Evolutionary conservation across 30 jellyfish, hydroid and myxozoan species (phyloP), one percentile per base, ranked within the genome.

Genomic region (Sanderia malayensis): DNA sequence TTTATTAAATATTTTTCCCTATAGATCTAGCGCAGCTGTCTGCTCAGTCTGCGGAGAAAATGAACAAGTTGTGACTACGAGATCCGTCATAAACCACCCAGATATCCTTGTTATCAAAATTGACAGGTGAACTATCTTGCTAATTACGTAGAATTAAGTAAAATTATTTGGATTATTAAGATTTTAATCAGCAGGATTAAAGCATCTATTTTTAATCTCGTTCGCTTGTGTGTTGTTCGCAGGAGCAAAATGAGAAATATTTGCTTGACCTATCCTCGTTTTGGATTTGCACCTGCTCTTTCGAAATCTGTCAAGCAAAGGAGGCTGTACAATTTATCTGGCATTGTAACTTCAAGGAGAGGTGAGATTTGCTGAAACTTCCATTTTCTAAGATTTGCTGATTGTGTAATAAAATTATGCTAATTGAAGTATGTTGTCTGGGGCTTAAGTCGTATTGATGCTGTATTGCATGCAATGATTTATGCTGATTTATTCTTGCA

Each of bases 211-310:
- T n/a, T n/a, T n/a, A n/a, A n/a, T n/a, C n/a, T n/a, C n/a, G n/a
- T n/a, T n/a, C n/a, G n/a, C n/a, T n/a, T n/a, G n/a, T n/a, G n/a
- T n/a, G n/a, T n/a, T n/a, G n/a, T n/a, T n/a, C n/a, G n/a, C 80
- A 76, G 88, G 52, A 30, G 31, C 2, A 19, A 11, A 23, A 10
- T 46, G 34, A 45, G 9, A 8, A 45, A 46, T 20, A 63, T 45
- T 13, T 58, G 46, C 11, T 19, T 76, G n/a, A 55, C 59, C 47
- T 15, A 44, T 20, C 81, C 88, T 13, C 0, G 21, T 30, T 2
- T 47, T 31, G 80, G 79, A 9, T 76, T 76, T 34, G 68, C 88
- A 17, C 88, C 88, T 4, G 73, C 58, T 0, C 70, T 76, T 3
- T 61, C 88, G 15, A 76, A 63, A 24, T 13, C 88, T 28, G 68